Evolutionary conservation across 2,797 vertebrate genomes (phyloP), one percentile per base, ranked within the genome.

Genomic region (Spinibarbus caldwelli): DNA sequence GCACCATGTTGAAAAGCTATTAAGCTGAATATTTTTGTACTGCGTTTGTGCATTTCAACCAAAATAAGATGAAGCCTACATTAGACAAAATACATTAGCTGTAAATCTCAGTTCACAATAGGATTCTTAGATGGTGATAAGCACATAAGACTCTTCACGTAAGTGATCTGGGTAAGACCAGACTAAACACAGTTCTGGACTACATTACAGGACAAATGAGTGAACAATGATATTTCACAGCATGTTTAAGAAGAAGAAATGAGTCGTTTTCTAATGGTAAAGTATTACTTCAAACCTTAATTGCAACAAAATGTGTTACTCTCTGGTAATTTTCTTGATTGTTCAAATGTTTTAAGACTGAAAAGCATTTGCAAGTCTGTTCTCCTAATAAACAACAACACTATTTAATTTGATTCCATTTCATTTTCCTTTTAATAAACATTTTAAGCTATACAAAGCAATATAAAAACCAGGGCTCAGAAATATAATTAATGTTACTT

Each of bases 391-490:
- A 83, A 64, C 3, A 64, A 47, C 14, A 73, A 57, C 3, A 11
- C 4, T 19, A 36, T 49, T 62, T 89, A 89, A 91, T 92, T 90
- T 92, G 91, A 93, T 88, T 93, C 76, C 2, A 82, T 92, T 95
- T 95, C 93, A 95, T 95, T 96, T 90, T 91, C 92, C 84, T 90
- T 92, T 89, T 91, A 92, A 90, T 92, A 86, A 92, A 86, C 86
- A 94, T 87, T 93, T 95, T 89, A 92, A 95, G 95, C 94, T 96
- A n/a, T n/a, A n/a, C n/a, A 96, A 95, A 94, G 90, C 95, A 96
- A 97, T 97, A 97, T 95, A 97, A 95, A 96, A 98, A 96, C 93
- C 94, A 96, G 94, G 90, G 83, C 95, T 95, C 94, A 95, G 95
- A 96, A 94, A 96, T 95, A 93, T 91, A 87, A 91, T 92, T 90